Evolutionary conservation across 2,113 vertebrate species (phyloP).

Genomic region (Thamnophis sirtalis): DNA sequence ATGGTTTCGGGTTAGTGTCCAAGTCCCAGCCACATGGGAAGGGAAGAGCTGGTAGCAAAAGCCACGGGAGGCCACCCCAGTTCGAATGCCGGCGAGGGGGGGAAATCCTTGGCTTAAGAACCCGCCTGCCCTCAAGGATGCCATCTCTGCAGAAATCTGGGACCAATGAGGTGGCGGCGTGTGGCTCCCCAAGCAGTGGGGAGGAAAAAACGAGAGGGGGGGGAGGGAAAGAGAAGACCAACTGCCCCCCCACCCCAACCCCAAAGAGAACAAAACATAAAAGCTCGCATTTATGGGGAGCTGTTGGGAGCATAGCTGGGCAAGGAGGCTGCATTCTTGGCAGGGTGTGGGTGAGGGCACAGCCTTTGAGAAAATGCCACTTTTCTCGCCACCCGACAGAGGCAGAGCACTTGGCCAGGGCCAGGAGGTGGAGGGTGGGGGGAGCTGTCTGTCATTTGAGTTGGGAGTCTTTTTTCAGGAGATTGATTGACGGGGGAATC

Average conservation of each 20-base stretch:
- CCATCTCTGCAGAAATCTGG: not conserved
- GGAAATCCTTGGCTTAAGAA: conserved; percentile 39
- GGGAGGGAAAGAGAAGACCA: rapidly evolving
- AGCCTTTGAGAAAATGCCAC: conserved; percentile 20
- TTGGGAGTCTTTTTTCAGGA: not conserved
- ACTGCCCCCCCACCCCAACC: rapidly evolving
- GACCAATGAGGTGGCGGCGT: conserved; percentile 45
- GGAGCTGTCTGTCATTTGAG: not conserved
- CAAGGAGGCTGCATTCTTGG: conserved; percentile 35
- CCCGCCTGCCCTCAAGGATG: not conserved
- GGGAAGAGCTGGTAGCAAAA: not conserved
- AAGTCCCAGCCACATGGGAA: conserved; percentile 19
- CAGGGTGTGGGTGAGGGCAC: not conserved
- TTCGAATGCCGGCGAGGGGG: not conserved
- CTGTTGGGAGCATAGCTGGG: not conserved
- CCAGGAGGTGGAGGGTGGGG: too few species aligned
- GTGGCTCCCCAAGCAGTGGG: not conserved
- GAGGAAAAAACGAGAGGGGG: not conserved
- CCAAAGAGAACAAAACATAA: conserved; percentile 16
- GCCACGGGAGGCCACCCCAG: not conserved
- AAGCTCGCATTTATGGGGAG: conserved; percentile 34
- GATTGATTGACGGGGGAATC: not conserved
- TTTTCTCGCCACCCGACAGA: not conserved
- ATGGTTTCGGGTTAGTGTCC: conserved; percentile 28
- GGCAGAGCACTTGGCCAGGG: not conserved